Conservation (phyloP, 1,140 invertebrate species). For the Cydia splendana region DNA sequence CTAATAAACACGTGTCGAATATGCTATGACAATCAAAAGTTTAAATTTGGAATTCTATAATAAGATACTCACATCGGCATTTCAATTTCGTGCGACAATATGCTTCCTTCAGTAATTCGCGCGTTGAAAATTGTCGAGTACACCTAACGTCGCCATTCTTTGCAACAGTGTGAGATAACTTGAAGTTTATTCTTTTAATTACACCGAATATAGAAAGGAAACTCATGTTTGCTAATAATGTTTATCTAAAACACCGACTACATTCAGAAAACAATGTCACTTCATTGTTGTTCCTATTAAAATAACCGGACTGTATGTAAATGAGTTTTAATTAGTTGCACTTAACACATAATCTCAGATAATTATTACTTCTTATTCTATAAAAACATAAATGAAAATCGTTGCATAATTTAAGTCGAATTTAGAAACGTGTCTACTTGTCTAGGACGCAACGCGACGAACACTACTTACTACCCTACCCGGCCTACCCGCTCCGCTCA, state of each 20-base stretch:
- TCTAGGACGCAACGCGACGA: neutral
- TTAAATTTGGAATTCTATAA: conserved; percentile 30
- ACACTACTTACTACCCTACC: neutral
- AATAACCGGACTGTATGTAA: neutral
- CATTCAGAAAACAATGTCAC: conserved; percentile 15
- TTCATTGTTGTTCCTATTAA: neutral
- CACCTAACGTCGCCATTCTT: conserved; percentile 41
- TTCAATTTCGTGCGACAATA: conserved; percentile 77
- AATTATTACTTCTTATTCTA: neutral
- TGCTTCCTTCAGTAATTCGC: conserved; percentile 75
- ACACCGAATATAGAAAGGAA: conserved; percentile 44
- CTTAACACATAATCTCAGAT: neutral
- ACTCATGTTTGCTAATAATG: conserved; percentile 18
- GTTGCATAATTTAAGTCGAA: conserved; percentile 50
- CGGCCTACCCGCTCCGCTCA: no score
- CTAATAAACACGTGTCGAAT: neutral
- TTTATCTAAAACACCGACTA: conserved; percentile 2
- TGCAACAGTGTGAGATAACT: conserved; percentile 48
- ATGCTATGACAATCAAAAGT: conserved; percentile 25
- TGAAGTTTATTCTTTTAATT: conserved; percentile 52
- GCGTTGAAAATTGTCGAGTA: conserved; percentile 58
- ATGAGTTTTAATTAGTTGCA: neutral
- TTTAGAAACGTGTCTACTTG: conserved; percentile 28
- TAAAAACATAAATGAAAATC: conserved; percentile 41
- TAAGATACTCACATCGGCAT: conserved; percentile 75